Base-by-base conservation (phyloP, 2,797 vertebrate genomes). In the Ambastaia sidthimunki region DNA sequence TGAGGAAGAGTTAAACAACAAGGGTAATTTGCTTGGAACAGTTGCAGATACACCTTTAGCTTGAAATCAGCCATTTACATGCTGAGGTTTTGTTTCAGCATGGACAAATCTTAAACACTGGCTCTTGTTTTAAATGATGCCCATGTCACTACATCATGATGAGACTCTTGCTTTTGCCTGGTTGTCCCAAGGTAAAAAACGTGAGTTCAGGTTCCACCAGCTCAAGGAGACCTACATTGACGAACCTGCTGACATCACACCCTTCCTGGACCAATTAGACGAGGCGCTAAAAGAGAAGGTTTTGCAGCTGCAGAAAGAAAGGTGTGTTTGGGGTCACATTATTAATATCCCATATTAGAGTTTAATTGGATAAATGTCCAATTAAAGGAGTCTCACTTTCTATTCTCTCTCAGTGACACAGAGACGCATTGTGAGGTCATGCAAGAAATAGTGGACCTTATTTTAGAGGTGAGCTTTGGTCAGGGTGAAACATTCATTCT, bases 391-490 rank as follows among this genome's bases (percentile, higher is more conserved):
- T 47, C 11, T 80, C 18, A 52, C 18, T 10, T 4, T 19, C 15
- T 19, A 2, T 70, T 54, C 5, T 62, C 88, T 74, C 65, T 1
- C 92, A 99, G 97, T 54, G 98, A 99, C 84, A 96, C 96, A 0
- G 98, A 99, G 91, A 93, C 93, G 7, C 97, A 98, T 84, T 99
- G 97, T 89, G 97, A 98, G 86, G 94, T 97, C 83, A 99, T 99
- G 98, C 98, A 99, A 94, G 98, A 98, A 68, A 96, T 98, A 0
- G 97, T 98, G 90, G 98, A 98, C 88, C 95, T 97, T 79, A 97
- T 99, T 71, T 89, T 99, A 82, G 97, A 99, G 96, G 97, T 98
- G 85, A 93, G 80, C 0, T 52, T 50, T 71, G 9, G 15, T 25
- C 44, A 1, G 57, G 48, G 55, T 50, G 0, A 37, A 37, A 2